A percentile compares a stretch with the other conserved stretches of the same genome.
Conservation (phyloP, 2,888 invertebrate species). For the Drosophila demipolita region DNA sequence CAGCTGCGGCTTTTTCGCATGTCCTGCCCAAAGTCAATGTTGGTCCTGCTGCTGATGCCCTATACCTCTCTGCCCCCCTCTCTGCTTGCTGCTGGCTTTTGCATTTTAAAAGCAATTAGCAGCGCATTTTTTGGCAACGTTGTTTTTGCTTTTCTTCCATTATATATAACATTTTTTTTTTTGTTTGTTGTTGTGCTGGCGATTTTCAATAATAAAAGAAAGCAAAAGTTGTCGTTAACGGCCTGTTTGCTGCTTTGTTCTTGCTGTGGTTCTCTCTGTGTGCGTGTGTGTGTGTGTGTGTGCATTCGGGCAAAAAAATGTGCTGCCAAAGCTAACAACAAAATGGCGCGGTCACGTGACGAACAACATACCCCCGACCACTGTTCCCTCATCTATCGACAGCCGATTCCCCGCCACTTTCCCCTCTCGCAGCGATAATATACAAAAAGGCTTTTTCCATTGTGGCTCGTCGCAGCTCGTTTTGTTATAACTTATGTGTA, state of each 20-base stretch:
- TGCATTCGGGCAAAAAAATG: slow-evolving; percentile 42
- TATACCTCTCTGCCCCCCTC: slow-evolving; percentile 2
- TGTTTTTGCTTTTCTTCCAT: slow-evolving; percentile 49
- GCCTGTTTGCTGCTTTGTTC: slow-evolving; percentile 49
- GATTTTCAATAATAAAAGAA: slow-evolving; percentile 75
- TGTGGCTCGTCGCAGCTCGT: slow-evolving; percentile 22
- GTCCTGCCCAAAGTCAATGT: slow-evolving; percentile 75
- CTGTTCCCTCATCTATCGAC: background rate
- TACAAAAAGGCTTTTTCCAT: slow-evolving; percentile 27
- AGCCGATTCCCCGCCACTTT: background rate
- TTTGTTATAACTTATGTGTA: slow-evolving; percentile 38
- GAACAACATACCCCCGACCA: slow-evolving; percentile 31
- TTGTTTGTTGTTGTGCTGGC: slow-evolving; percentile 41
- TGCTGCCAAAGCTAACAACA: slow-evolving; percentile 67
- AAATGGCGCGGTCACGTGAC: slow-evolving; percentile 69
- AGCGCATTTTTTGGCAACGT: slow-evolving; percentile 70
- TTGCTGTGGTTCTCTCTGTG: slow-evolving; percentile 6
- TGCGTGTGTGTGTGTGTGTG: slow-evolving; percentile 7
- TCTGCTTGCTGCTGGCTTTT: slow-evolving; percentile 54
- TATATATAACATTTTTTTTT: background rate
- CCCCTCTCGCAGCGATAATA: slow-evolving; percentile 35
- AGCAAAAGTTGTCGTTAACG: slow-evolving; percentile 53
- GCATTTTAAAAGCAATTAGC: slow-evolving; percentile 81
- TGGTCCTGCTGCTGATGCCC: slow-evolving; percentile 58
- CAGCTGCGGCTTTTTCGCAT: slow-evolving; percentile 72